Conservation (phyloP, 2,888 invertebrate species). For the Trypoxylon attenuatum region DNA sequence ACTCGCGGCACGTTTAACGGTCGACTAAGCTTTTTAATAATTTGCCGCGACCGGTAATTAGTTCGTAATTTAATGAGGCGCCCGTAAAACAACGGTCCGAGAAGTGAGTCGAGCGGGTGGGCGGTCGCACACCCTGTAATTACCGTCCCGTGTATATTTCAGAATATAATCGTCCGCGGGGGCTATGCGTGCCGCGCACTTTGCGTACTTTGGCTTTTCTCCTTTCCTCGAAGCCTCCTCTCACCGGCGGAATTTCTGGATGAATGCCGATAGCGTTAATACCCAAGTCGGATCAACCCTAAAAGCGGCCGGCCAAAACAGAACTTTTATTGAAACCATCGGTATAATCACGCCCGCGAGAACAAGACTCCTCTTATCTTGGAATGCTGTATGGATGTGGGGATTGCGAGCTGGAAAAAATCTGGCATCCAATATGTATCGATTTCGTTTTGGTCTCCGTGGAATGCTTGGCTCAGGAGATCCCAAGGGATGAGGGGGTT, state of each 20-base stretch:
- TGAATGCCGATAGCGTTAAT: not conserved
- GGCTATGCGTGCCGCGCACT: conserved; percentile 20
- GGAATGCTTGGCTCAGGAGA: too few species aligned
- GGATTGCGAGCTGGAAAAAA: not conserved
- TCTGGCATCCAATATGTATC: too few species aligned
- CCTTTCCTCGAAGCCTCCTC: conserved; percentile 6
- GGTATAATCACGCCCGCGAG: not conserved
- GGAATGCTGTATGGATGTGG: not conserved
- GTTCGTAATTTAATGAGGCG: conserved; percentile 73
- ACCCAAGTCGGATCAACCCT: too few species aligned
- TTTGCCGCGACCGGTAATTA: conserved; percentile 70
- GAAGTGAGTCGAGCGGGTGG: conserved; percentile 52
- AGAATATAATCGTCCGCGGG: conserved; percentile 65
- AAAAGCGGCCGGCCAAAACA: too few species aligned
- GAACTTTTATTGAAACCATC: not conserved
- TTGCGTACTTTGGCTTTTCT: conserved; percentile 41
- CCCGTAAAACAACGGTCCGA: conserved; percentile 56
- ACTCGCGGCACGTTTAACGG: conserved; percentile 65
- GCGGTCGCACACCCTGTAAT: conserved; percentile 67
- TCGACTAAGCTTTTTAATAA: conserved; percentile 72
- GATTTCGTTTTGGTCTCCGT: too few species aligned
- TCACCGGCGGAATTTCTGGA: not conserved
- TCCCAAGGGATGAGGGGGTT: too few species aligned
- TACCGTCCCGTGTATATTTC: conserved; percentile 67
- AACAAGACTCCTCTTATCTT: not conserved